Evolutionary conservation across 2,113 vertebrate species (phyloP), one percentile per base, ranked within the genome.

Genomic region (Eretmochelys imbricata): DNA sequence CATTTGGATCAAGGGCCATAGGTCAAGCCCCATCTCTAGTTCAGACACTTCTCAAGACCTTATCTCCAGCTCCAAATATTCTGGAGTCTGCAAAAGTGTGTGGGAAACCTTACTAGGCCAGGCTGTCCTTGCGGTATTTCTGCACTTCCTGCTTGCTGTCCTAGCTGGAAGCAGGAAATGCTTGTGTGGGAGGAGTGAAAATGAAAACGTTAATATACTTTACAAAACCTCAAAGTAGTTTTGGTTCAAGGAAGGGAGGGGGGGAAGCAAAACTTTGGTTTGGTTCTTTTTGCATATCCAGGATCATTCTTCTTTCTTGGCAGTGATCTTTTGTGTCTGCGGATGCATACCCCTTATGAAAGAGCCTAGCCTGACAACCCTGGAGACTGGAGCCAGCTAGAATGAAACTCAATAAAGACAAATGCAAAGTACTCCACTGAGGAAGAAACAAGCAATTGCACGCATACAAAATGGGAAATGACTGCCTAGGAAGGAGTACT

Each of bases 161-260:
- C 97, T 97, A 93, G 6, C 75, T 78, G 42, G 75, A 48, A 27
- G 22, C 25, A 78, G 25, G 13, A 78, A 78, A 78, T 48, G 38
- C 42, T 48, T 11, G 25, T 96, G 96, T 97, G 94, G 89, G 87
- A 97, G 96, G 88, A 95, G 81, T 54, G 81, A 96, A 97, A 96
- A 96, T 79, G 91, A 97, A 95, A 96, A 96, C 87, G 82, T 48
- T 65, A 95, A 69, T 94, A 85, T 75, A 87, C 85, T 90, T 96
- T 97, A 90, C 94, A 96, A 97, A 97, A 97, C 96, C 97, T 95
- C 96, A 96, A 87, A 93, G 95, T 96, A 97, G 79, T 96, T 97
- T 96, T 95, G 95, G 87, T 87, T 84, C 84, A 95, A 88, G 95
- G 96, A 95, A 88, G 95, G 96, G 96, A 93, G 96, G 90, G 8